Conservation (phyloP, 1,140 invertebrate genomes). For the Rhagoletis zephyria region DNA sequence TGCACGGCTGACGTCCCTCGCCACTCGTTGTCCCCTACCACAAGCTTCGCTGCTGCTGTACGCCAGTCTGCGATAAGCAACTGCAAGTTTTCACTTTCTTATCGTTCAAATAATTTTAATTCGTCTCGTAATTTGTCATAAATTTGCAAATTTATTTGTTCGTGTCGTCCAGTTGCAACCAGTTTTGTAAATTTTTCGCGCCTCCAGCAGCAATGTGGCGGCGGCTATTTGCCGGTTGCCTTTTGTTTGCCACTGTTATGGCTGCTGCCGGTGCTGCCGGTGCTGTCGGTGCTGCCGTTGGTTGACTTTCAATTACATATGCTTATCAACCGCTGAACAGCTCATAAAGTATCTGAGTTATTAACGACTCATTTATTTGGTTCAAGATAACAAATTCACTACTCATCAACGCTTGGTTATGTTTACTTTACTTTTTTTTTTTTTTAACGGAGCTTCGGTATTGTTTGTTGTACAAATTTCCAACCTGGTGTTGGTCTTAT, state of each 20-base stretch:
- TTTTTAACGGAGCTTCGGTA: neutral
- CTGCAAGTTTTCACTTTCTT: slow-evolving; percentile 67
- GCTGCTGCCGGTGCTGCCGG: neutral
- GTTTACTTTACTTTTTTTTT: neutral
- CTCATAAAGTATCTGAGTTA: slow-evolving; percentile 68
- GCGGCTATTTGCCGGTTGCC: neutral
- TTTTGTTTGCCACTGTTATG: neutral
- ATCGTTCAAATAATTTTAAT: slow-evolving; percentile 60
- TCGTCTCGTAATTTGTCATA: slow-evolving; percentile 55
- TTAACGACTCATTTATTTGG: slow-evolving; percentile 58
- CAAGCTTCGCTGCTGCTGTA: neutral
- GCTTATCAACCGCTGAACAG: slow-evolving; percentile 49
- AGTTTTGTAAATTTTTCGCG: slow-evolving; percentile 8
- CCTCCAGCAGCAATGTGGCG: neutral
- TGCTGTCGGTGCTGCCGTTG: neutral
- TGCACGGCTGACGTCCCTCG: neutral
- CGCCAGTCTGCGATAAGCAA: slow-evolving; percentile 37
- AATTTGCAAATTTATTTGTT: slow-evolving; percentile 32
- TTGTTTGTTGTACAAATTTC: slow-evolving; percentile 1
- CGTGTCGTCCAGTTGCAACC: slow-evolving; percentile 26
- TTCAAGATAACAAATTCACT: slow-evolving; percentile 48
- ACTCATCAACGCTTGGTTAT: neutral
- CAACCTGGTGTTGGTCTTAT: slow-evolving; percentile 5
- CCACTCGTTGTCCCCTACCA: neutral
- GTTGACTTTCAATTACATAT: slow-evolving; percentile 34